These are phyloP conservation scores for Heteromyza rotundicornis DNA, from an alignment of 2,888 invertebrate genomes.

Conservation along the genomic window DNA sequence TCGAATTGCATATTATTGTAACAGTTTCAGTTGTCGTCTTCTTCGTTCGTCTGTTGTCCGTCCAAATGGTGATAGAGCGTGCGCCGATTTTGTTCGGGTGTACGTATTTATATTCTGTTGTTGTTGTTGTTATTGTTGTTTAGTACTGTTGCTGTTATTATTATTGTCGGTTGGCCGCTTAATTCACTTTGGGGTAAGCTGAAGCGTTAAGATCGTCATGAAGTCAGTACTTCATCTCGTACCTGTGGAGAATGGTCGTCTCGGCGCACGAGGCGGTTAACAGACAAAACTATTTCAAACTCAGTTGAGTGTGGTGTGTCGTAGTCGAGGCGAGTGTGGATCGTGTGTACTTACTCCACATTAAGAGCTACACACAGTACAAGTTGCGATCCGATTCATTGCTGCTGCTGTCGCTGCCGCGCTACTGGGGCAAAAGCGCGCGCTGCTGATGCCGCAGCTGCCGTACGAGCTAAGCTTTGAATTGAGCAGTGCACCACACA, in stretches of 20 bases:
- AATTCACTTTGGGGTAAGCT: constrained; percentile 34
- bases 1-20: constrained; percentile 23
- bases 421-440: constrained; percentile 3
- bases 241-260: constrained; percentile 40
- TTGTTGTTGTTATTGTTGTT: no score
- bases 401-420: neutral
- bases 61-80: neutral
- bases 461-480: no score
- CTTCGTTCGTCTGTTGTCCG: constrained; percentile 13
- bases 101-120: constrained; percentile 20
- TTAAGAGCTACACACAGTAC: neutral
- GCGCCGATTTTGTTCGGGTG: constrained; percentile 45
- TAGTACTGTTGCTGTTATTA: constrained; percentile 42
- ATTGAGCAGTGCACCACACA: no score
- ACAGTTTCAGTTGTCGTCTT: constrained; percentile 30
- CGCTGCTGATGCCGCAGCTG: no score
- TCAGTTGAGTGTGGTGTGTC: constrained; percentile 27
- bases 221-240: constrained; percentile 41
- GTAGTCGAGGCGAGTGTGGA: constrained; percentile 17
- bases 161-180: constrained; percentile 37
- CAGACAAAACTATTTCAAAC: constrained; percentile 4
- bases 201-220: constrained; percentile 38
- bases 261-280: constrained; percentile 18
- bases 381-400: neutral
- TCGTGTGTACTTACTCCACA: constrained; percentile 27